A percentile compares a stretch with the other conserved stretches of the same genome.
These are phyloP conservation scores for Pampusana beccarii DNA, from an alignment of 2,113 vertebrate species.

Conservation along the genomic window DNA sequence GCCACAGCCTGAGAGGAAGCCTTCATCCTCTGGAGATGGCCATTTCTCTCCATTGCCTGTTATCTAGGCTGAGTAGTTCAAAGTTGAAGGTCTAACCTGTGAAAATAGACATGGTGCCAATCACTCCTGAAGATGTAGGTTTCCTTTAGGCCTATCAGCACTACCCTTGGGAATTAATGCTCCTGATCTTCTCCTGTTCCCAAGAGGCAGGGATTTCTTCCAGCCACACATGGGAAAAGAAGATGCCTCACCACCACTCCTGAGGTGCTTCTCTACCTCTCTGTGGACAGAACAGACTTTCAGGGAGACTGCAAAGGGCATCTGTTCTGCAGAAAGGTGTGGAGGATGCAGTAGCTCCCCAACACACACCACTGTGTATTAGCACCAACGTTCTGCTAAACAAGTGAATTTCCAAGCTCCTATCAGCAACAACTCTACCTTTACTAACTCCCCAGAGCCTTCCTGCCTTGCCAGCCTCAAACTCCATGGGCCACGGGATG, in stretches of 20 bases:
- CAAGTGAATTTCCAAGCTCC: not conserved
- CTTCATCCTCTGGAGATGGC: not conserved
- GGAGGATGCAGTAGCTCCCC: not conserved
- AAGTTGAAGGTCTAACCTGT: not conserved
- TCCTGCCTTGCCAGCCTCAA: not conserved
- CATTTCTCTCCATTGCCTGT: not conserved
- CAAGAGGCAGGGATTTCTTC: not conserved
- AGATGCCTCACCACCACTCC: not conserved
- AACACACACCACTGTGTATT: not conserved
- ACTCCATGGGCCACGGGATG: too few relatives aligned
- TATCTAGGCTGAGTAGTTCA: not conserved
- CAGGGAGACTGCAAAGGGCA: not conserved
- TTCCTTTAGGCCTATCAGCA: not conserved
- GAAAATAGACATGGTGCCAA: not conserved
- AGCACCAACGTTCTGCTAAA: not conserved
- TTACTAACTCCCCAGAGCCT: not conserved
- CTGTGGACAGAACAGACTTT: not conserved
- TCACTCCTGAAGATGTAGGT: not conserved
- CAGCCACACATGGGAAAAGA: not conserved
- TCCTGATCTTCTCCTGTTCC: not conserved
- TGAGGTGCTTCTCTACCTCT: not conserved
- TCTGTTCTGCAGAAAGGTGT: not conserved
- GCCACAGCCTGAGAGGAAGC: not conserved
- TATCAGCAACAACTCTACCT: not conserved
- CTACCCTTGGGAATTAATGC: not conserved